phyloP scores from a whole-genome alignment of 2,113 vertebrate species.

The Catagonus wagneri region DNA sequence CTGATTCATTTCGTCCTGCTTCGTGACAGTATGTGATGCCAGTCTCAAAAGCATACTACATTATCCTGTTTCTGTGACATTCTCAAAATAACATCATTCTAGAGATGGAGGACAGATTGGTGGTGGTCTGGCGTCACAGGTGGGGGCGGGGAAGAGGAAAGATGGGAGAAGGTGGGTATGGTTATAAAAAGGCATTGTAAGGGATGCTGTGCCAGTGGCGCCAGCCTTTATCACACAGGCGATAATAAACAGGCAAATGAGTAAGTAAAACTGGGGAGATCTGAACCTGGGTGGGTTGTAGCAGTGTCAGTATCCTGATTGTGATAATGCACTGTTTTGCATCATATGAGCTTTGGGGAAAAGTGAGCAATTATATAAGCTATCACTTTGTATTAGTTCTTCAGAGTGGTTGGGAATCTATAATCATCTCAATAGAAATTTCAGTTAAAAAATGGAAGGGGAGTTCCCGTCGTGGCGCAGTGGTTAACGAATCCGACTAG shows the following conservation, averaged over 20 bases:
- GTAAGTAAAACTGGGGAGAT: background rate
- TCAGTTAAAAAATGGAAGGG: conserved; percentile 30
- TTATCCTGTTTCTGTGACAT: background rate
- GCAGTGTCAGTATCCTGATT: background rate
- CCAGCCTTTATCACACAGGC: background rate
- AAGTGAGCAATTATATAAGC: background rate
- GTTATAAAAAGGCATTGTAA: background rate
- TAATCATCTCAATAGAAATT: conserved; percentile 28
- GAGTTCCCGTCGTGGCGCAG: no score
- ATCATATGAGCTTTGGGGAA: conserved; percentile 13
- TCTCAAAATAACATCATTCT: background rate
- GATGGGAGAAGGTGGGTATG: background rate
- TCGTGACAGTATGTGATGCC: background rate
- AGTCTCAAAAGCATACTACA: background rate
- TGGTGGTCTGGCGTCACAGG: background rate
- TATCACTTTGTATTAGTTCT: conserved; percentile 19
- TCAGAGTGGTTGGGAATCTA: background rate
- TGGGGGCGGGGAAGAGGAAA: background rate
- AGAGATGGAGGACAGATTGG: background rate
- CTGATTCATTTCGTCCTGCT: background rate
- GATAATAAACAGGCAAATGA: background rate
- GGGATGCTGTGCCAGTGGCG: background rate
- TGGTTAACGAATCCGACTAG: no score
- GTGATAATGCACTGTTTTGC: background rate
- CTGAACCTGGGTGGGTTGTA: background rate